Base-by-base conservation (phyloP, 2,113 vertebrate species). In the Canis aureus region DNA sequence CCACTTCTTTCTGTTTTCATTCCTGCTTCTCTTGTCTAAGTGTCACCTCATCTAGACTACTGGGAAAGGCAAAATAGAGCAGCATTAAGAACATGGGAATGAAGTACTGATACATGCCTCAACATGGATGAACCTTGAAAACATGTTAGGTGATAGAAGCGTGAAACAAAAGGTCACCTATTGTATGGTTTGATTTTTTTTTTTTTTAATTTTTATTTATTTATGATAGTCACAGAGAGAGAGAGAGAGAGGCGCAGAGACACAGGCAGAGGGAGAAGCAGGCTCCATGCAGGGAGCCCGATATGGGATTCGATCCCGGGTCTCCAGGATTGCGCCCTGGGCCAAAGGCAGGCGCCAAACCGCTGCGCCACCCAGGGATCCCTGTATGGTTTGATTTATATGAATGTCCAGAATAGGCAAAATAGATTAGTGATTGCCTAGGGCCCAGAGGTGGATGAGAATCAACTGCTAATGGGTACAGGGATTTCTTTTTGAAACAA, bases 341-440 rank as follows among this genome's bases (percentile, higher is more conserved):
- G 35, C 35, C 35, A 35, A 35, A 35, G 35, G 35, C 35, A 35
- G 35, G 35, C 35, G 35, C 35, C 35, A 35, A 35, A 35, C 35
- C 35, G 35, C 35, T 35, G 35, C 35, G 35, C 35, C 35, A 35
- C 35, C 35, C 35, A 35, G 35, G 35, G 35, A 35, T 35, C 35
- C 35, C 35, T 87, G 62, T 59, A 73, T 96, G 74, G 38, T 91
- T 91, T 60, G n/a, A 76, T 59, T 67, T 91, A 20, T 76, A 53
- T 38, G 12, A 81, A 38, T 93, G 53, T 79, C 15, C 25, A 69
- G 29, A 94, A 66, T 38, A 76, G 43, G 81, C 20, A 64, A 23
- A 51, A 5, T 59, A 86, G 78, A 64, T 51, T 15, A 89, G 62
- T 51, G 59, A 53, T 71, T 95, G 51, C 43, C 57, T 49, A 27